A percentile compares a stretch with the other conserved stretches of the same genome.
These are phyloP conservation scores for Cladopsammia gracilis DNA, from an alignment of 64 coral and sea anemone species.

Conservation along the genomic window DNA sequence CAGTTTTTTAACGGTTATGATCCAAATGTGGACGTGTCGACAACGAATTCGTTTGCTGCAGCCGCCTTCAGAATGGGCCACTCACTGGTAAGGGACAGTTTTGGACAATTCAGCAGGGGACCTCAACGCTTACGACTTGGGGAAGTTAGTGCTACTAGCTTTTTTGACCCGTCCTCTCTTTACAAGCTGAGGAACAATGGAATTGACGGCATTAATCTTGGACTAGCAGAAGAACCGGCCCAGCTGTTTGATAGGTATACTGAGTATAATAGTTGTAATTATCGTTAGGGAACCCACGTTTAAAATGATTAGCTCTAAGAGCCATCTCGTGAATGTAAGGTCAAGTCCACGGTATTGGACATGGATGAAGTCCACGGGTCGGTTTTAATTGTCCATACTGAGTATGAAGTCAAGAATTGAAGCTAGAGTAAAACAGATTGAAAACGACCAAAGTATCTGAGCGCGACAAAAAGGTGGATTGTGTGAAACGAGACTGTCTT, in stretches of 20 bases:
- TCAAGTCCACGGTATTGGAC: no score
- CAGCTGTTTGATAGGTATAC: slow-evolving; percentile 39
- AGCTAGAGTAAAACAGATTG: no score
- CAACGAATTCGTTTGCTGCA: slow-evolving; percentile 32
- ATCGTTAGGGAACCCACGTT: no score
- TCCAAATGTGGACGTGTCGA: neutral
- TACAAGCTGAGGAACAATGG: slow-evolving; percentile 17
- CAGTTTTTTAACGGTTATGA: slow-evolving; percentile 31
- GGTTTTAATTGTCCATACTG: no score
- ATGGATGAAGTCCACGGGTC: no score
- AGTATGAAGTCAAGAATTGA: no score
- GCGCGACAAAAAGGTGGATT: no score
- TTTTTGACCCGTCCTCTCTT: slow-evolving; percentile 25
- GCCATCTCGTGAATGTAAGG: no score
- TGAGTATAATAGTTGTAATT: no score
- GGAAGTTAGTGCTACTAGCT: neutral
- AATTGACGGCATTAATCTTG: slow-evolving; percentile 26
- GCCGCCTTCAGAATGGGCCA: slow-evolving; percentile 75
- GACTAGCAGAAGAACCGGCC: slow-evolving; percentile 16
- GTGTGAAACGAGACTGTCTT: no score
- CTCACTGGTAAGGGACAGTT: slow-evolving; percentile 50
- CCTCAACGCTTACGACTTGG: neutral
- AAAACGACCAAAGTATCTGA: no score
- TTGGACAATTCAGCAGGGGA: slow-evolving; percentile 15
- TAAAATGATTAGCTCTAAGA: no score